Evolutionary conservation across 1,140 invertebrate species (phyloP).

Genomic region (Harpegnathos saltator): DNA sequence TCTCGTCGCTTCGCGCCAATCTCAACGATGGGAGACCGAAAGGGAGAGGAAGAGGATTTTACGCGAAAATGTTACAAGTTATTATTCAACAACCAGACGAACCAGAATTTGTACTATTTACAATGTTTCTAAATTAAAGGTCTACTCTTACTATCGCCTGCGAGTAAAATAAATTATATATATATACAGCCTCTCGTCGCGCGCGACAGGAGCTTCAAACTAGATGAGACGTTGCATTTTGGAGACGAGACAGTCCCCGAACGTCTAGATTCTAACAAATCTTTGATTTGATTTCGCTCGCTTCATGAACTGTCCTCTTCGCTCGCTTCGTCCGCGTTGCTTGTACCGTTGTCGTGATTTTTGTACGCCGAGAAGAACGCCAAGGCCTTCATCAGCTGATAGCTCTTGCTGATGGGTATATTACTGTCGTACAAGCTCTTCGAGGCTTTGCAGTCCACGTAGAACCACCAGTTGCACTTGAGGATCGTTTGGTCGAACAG

Average conservation of each 20-base stretch:
- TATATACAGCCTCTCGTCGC: slow-evolving; percentile 42
- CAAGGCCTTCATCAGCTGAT: slow-evolving; percentile 95
- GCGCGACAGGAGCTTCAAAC: slow-evolving; percentile 28
- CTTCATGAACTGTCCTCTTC: slow-evolving; percentile 23
- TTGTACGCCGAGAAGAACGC: slow-evolving; percentile 94
- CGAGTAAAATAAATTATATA: slow-evolving; percentile 70
- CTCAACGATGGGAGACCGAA: too few species aligned
- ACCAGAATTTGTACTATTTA: slow-evolving; percentile 65
- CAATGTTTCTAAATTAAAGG: slow-evolving; percentile 49
- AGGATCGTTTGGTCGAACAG: slow-evolving; percentile 95
- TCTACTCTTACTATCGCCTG: slow-evolving; percentile 12
- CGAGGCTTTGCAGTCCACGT: slow-evolving; percentile 94
- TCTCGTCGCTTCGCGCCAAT: not conserved
- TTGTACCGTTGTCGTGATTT: slow-evolving; percentile 85
- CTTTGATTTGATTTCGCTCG: slow-evolving; percentile 22
- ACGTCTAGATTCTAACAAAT: slow-evolving; percentile 15
- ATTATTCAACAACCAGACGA: slow-evolving; percentile 66
- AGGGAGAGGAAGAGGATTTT: not conserved
- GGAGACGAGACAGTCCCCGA: slow-evolving; percentile 11
- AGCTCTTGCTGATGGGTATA: slow-evolving; percentile 95
- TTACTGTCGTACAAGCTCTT: slow-evolving; percentile 94
- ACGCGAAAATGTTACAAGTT: slow-evolving; percentile 45
- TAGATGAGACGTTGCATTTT: slow-evolving; percentile 23
- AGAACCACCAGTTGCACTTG: slow-evolving; percentile 97
- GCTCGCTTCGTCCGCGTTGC: slow-evolving; percentile 32